Evolutionary conservation across 2,113 vertebrate genomes (phyloP).

Genomic region (Panthera leo): DNA sequence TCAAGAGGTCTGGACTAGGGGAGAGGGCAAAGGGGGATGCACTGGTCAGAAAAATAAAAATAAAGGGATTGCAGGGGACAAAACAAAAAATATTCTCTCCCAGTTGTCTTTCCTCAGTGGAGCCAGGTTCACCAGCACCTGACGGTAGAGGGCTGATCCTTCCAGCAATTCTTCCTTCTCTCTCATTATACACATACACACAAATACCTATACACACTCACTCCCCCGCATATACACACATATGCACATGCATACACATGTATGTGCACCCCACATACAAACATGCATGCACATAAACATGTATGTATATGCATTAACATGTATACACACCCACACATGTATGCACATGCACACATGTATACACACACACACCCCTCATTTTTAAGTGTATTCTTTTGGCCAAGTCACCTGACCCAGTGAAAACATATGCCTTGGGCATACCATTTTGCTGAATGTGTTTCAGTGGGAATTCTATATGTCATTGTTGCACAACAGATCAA

Average conservation of each 20-base stretch:
- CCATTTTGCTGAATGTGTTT: constrained; percentile 27
- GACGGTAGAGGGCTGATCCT: background rate
- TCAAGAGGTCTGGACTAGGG: background rate
- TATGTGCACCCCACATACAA: too few species aligned
- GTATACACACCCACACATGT: background rate
- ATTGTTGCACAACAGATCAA: background rate
- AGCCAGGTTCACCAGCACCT: background rate
- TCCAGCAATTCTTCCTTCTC: background rate
- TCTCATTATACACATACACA: background rate
- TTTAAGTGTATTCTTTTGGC: background rate
- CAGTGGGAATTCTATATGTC: constrained; percentile 4
- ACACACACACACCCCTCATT: background rate
- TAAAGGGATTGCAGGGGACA: background rate
- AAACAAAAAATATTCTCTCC: background rate
- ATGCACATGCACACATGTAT: background rate
- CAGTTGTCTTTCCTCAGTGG: background rate
- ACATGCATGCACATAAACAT: background rate
- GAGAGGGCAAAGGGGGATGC: background rate
- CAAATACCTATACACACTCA: background rate
- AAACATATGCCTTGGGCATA: background rate
- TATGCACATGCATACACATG: background rate
- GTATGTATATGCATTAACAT: background rate
- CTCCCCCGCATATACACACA: background rate
- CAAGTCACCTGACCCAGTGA: background rate
- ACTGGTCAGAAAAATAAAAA: background rate